These are phyloP conservation scores for Stenodema calcarata DNA, from an alignment of 2,888 invertebrate genomes.

Conservation along the genomic window DNA sequence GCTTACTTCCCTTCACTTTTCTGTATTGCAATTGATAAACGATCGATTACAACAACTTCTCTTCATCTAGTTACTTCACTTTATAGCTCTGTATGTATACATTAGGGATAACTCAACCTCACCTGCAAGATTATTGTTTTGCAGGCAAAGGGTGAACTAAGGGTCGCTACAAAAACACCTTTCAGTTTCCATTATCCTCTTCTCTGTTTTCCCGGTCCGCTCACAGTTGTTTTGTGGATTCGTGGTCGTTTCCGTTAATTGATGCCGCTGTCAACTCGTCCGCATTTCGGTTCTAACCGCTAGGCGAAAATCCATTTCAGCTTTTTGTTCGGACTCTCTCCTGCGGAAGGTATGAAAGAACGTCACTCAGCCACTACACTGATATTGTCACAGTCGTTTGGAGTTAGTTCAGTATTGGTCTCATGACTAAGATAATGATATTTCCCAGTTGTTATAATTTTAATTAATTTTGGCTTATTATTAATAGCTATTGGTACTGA, in stretches of 20 bases:
- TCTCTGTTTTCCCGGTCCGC: background rate
- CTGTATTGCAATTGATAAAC: no score
- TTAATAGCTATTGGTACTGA: no score
- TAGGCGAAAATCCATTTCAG: background rate
- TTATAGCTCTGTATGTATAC: background rate
- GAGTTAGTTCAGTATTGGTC: no score
- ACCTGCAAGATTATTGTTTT: background rate
- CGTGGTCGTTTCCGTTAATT: background rate
- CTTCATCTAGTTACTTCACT: no score
- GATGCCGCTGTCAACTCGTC: background rate
- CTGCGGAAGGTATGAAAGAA: background rate
- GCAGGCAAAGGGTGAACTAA: background rate
- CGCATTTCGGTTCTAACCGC: background rate
- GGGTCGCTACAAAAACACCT: background rate
- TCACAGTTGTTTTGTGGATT: background rate
- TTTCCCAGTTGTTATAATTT: no score
- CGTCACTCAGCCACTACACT: background rate
- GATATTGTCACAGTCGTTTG: no score
- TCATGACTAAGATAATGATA: no score
- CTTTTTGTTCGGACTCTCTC: background rate
- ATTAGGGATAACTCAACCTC: background rate
- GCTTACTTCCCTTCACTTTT: no score
- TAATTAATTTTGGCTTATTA: no score
- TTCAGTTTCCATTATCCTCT: background rate
- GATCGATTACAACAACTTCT: no score